These are phyloP conservation scores for Echeneis naucrates DNA, from an alignment of 2,797 vertebrate genomes.

Conservation along the genomic window DNA sequence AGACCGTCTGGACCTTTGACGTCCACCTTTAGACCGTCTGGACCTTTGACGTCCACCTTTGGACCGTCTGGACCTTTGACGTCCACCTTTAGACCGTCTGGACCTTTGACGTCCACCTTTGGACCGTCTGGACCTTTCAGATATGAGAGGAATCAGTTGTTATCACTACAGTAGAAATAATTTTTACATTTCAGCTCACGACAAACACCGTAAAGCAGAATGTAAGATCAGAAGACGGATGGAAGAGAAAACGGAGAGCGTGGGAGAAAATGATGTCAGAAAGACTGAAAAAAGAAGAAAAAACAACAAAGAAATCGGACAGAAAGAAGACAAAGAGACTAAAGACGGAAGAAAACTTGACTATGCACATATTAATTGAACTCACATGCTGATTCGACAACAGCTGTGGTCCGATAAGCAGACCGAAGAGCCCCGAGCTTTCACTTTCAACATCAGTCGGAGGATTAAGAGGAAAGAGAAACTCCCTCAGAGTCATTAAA, in stretches of 20 bases:
- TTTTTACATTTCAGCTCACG: no score
- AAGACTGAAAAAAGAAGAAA: background rate
- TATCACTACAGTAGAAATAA: no score
- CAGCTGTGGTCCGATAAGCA: constrained; percentile 20
- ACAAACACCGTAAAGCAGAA: background rate
- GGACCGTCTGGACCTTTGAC: no score
- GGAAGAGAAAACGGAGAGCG: background rate
- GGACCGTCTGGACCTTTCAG: no score
- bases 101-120: no score
- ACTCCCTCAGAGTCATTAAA: constrained; percentile 32
- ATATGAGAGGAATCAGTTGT: no score
- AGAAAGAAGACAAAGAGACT: background rate
- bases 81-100: no score
- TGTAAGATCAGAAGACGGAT: background rate
- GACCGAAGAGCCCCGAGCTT: constrained; percentile 3
- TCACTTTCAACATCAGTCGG: constrained; percentile 43
- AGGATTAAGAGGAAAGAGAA: constrained; percentile 44
- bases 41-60: no score
- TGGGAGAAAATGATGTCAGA: background rate
- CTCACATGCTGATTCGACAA: constrained; percentile 6
- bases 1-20: no score
- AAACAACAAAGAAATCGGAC: background rate
- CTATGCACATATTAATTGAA: constrained; percentile 1
- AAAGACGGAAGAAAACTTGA: background rate
- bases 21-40: no score